These are phyloP conservation scores for Xiphydria camelus DNA, from an alignment of 2,888 invertebrate genomes.

Conservation along the genomic window DNA sequence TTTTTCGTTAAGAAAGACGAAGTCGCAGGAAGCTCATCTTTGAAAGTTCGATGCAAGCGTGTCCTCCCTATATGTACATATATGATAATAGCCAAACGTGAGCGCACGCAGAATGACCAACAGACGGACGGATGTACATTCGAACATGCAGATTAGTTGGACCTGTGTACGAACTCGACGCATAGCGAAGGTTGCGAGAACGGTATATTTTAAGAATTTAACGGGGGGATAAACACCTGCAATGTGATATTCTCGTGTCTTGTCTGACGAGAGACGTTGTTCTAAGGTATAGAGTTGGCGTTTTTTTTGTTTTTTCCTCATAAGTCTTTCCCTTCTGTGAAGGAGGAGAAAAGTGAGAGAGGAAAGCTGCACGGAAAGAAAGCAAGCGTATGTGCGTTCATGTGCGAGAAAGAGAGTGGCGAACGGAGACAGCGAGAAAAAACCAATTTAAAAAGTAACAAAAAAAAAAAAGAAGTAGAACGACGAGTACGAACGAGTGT, in stretches of 20 bases:
- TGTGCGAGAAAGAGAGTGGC: not conserved
- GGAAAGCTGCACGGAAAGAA: not conserved
- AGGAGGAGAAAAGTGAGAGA: constrained; percentile 9
- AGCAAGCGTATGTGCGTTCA: not conserved
- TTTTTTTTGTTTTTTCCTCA: constrained; percentile 4
- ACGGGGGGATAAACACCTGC: constrained; percentile 36
- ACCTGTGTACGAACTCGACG: no score
- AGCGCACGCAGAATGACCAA: no score
- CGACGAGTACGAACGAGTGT: no score
- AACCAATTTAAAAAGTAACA: not conserved
- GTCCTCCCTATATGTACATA: no score
- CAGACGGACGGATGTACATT: no score
- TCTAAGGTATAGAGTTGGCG: constrained; percentile 38
- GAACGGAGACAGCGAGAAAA: not conserved
- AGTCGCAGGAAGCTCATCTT: no score
- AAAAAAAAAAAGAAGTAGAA: constrained; percentile 7
- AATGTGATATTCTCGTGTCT: constrained; percentile 58
- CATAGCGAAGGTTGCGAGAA: not conserved
- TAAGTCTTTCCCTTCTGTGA: not conserved
- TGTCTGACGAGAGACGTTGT: constrained; percentile 55
- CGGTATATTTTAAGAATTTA: constrained; percentile 1
- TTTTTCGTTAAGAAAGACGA: no score
- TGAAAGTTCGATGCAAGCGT: no score
- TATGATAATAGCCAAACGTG: no score
- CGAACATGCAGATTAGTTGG: no score